Evolutionary conservation across 2,888 invertebrate genomes (phyloP).

Genomic region (Zaprionus obscuricornis): DNA sequence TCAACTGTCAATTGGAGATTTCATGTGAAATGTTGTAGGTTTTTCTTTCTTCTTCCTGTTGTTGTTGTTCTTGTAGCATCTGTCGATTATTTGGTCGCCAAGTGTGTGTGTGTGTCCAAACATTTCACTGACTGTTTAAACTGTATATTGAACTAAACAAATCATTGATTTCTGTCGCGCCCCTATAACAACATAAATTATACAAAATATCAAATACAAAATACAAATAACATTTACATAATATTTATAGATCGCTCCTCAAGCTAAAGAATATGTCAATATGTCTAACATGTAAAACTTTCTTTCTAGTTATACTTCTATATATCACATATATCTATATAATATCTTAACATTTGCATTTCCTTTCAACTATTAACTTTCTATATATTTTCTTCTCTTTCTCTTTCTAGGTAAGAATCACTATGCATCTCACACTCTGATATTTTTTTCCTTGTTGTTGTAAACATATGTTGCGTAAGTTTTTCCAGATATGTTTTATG

Average conservation of each 20-base stretch:
- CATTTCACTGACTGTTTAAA: conserved; percentile 45
- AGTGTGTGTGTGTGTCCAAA: conserved; percentile 52
- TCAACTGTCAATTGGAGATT: conserved; percentile 38
- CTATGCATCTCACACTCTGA: neutral
- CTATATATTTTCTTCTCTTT: conserved; percentile 10
- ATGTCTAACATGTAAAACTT: too few relatives aligned
- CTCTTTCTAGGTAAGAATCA: conserved; percentile 67
- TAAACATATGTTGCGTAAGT: conserved; percentile 60
- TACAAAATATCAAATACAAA: conserved; percentile 23
- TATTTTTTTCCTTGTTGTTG: conserved; percentile 4
- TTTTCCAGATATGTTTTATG: conserved; percentile 15
- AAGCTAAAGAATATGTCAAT: too few relatives aligned
- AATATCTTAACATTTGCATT: neutral
- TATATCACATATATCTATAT: conserved; percentile 9
- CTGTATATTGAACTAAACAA: conserved; percentile 49
- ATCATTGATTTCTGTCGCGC: conserved; percentile 39
- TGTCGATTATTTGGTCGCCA: conserved; percentile 44
- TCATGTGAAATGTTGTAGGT: conserved; percentile 26
- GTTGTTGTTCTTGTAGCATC: conserved; percentile 27
- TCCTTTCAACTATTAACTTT: neutral
- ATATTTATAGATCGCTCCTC: too few relatives aligned
- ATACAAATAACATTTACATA: too few relatives aligned
- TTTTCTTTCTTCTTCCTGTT: conserved; percentile 28
- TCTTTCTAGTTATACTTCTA: neutral
- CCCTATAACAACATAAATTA: conserved; percentile 64